Evolutionary conservation across 2,888 invertebrate genomes (phyloP), one percentile per base, ranked within the genome.

Genomic region (Perdita meconis): DNA sequence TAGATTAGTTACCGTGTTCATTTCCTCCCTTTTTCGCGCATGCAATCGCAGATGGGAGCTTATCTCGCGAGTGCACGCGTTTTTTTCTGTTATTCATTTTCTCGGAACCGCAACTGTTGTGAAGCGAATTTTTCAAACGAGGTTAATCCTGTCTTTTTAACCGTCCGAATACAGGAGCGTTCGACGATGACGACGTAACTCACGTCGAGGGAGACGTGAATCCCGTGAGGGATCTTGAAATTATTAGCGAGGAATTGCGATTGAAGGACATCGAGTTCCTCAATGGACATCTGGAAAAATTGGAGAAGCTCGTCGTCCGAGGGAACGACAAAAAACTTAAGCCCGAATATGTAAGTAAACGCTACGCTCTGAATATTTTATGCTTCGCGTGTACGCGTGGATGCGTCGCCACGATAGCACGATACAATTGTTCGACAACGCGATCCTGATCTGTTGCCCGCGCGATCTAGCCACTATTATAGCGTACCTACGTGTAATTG

Each of bases 151-250:
- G 61, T 13, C 26, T 57, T 22, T 47, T 36, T 30, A 1, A 51
- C 12, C 0, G 26, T 71, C 80, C 82, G 12, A 10, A 19, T 83
- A 8, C 88, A 98, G 98, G 98, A 90, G 98, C 98, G 8, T 99
- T 99, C 92, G 99, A 99, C 81, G 98, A 99, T 90, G 97, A 98
- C 68, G 98, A 99, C 89, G 98, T 99, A 0, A 98, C 97, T 59
- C 99, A 99, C 92, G 96, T 99, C 0, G 99, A 99, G 92, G 99
- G 99, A 0, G 99, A 99, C 78, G 98, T 99, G 1, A 96, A 99
- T 92, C 99, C 99, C 0, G 96, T 98, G 0, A 94, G 99, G 67
- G 99, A 99, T 93, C 94, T 99, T 90, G 98, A 98, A 89, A 99
- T 99, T 66, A 99, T 99, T 89, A 95, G 95, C 79, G 98, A 99